Evolutionary conservation across 1,140 invertebrate species (phyloP), one percentile per base, ranked within the genome.

Genomic region (Choristoneura fumiferana): DNA sequence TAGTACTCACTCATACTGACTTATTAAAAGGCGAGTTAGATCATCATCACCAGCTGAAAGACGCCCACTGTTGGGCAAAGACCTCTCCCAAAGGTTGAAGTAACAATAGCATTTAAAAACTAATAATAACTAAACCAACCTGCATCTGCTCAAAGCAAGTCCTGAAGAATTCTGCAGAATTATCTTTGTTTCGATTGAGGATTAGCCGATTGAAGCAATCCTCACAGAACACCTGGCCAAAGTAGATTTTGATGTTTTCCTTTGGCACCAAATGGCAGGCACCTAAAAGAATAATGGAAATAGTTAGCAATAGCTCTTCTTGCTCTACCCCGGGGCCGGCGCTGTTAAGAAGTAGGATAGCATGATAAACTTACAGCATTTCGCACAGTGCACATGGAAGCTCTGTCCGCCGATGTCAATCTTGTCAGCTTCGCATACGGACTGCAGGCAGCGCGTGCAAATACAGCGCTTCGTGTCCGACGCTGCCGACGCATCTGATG

Each of bases 191-290:
- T 1, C 69, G 76, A 43, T 58, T 77, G 1, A 87, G 56, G 4
- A 87, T 76, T 52, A 80, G 74, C 1, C 70, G 67, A 14, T 87
- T 57, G 60, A 88, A 88, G 56, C 84, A 88, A 4, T 79, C 77
- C 40, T 87, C 84, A 56, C 84, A 87, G 55, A 87, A 87, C 2
- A 87, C 78, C 65, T 86, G 83, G 6, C 84, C 84, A 57, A 84
- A 87, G 54, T 84, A 87, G 33, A 87, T 86, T 59, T 87, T 85
- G 8, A 78, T 38, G 18, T 78, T 73, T 3, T 61, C 52, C 5
- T 69, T 78, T 8, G 84, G 84, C 0, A 84, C 67, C 14, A 60
- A 37, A 17, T 76, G 81, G 57, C 84, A 87, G 22, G 22, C 22
- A 6, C 22, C 22, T 38, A 39, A 29, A 38, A 40, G 34, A n/a